These are phyloP conservation scores for Platynereis dumerilii DNA, from an alignment of 2,888 invertebrate species.

Conservation along the genomic window DNA sequence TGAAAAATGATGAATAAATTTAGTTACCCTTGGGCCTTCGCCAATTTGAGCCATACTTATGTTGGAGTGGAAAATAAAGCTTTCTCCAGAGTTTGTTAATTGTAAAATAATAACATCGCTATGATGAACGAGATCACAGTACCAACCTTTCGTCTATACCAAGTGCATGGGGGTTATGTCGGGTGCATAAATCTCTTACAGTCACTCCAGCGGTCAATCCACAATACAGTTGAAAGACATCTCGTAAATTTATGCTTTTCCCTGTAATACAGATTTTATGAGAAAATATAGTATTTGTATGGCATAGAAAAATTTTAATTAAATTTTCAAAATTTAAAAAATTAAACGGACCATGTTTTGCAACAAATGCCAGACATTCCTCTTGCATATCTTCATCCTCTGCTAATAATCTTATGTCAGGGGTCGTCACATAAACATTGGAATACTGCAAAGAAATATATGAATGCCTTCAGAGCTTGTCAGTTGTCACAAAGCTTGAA, in stretches of 20 bases:
- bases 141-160: constrained; percentile 67
- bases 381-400: constrained; percentile 73
- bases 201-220: constrained; percentile 80
- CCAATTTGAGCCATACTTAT: neutral
- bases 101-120: no score
- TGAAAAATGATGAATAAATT: neutral
- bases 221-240: constrained; percentile 78
- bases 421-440: constrained; percentile 83
- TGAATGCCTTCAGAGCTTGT: no score
- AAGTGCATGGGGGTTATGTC: constrained; percentile 76
- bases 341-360: constrained; percentile 69
- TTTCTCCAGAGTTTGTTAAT: no score
- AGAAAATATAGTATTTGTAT: no score
- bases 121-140: no score
- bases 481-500: no score
- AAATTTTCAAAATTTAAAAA: neutral
- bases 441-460: constrained; percentile 71
- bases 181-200: constrained; percentile 77
- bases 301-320: constrained; percentile 10
- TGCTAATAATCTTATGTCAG: constrained; percentile 74
- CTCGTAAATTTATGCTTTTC: constrained; percentile 70
- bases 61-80: no score
- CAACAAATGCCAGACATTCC: constrained; percentile 76
- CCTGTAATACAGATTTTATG: no score
- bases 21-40: neutral